These are phyloP conservation scores for Trichonephila inaurata DNA, from an alignment of 1,140 invertebrate species.

Conservation along the genomic window DNA sequence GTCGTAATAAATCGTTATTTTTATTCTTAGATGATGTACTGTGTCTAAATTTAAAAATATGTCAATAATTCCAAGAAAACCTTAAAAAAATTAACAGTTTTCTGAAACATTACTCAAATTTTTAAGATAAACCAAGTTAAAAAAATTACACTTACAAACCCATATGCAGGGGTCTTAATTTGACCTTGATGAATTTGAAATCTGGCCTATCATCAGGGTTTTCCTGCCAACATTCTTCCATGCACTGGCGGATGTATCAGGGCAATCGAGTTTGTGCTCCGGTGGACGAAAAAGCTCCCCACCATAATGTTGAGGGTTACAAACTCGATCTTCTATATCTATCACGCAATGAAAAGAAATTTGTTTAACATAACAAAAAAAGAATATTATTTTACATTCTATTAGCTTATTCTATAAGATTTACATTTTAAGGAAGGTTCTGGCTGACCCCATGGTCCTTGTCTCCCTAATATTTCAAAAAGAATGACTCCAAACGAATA, in stretches of 20 bases:
- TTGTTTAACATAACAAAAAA: neutral
- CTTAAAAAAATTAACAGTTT: neutral
- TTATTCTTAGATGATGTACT: no score
- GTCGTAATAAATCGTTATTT: no score
- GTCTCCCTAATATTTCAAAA: constrained; percentile 86
- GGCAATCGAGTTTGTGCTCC: constrained; percentile 82
- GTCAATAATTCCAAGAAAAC: neutral
- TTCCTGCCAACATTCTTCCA: constrained; percentile 90
- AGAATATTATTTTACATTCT: no score
- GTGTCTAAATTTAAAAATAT: neutral
- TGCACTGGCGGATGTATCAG: constrained; percentile 86
- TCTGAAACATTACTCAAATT: neutral
- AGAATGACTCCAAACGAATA: constrained; percentile 87
- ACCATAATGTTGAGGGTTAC: constrained; percentile 79
- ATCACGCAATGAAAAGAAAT: neutral
- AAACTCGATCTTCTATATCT: constrained; percentile 82
- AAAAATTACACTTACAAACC: constrained; percentile 84
- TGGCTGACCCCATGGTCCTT: constrained; percentile 86
- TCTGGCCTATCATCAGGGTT: constrained; percentile 90
- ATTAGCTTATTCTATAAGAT: no score
- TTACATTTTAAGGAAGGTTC: constrained; percentile 73
- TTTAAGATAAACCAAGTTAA: no score
- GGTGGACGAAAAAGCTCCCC: constrained; percentile 83
- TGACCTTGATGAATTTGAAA: constrained; percentile 88
- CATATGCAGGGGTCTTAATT: constrained; percentile 92